Evolutionary conservation across 2,888 invertebrate species (phyloP).

Genomic region (Hypena proboscidalis): DNA sequence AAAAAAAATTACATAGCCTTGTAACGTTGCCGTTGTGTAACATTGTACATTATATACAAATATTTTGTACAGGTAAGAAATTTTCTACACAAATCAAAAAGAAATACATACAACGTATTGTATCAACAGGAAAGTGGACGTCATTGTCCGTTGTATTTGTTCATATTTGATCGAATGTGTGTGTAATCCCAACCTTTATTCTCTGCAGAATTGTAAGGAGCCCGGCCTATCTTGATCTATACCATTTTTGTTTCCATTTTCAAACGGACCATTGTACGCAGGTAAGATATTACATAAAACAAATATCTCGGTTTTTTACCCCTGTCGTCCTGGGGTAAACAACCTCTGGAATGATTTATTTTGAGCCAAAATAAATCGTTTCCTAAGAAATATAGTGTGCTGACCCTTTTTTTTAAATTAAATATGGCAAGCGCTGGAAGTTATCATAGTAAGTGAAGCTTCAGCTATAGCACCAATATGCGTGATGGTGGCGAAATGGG

Average conservation of each 20-base stretch:
- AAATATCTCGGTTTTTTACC: constrained; percentile 8
- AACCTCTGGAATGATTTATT: constrained; percentile 8
- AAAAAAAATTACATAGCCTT: too few species aligned
- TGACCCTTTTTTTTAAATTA: background rate
- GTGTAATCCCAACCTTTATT: constrained; percentile 1
- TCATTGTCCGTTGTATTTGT: background rate
- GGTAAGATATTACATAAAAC: constrained; percentile 17
- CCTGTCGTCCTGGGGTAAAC: constrained; percentile 4
- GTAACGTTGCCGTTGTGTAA: too few species aligned
- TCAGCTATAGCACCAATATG: too few species aligned
- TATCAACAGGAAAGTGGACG: too few species aligned
- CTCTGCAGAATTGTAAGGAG: background rate
- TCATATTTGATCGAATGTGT: constrained; percentile 5
- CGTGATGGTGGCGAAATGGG: too few species aligned
- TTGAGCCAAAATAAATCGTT: constrained; percentile 4
- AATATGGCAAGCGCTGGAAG: too few species aligned
- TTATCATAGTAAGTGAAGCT: too few species aligned
- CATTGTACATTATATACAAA: too few species aligned
- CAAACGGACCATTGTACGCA: constrained; percentile 4
- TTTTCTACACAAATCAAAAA: too few species aligned
- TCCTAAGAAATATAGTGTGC: constrained; percentile 2
- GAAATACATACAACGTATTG: too few species aligned
- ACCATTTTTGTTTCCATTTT: constrained; percentile 8
- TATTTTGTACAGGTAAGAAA: too few species aligned
- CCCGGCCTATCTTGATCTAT: constrained; percentile 2